Conservation (phyloP, 2,888 invertebrate species). For the Pterostichus madidus region DNA sequence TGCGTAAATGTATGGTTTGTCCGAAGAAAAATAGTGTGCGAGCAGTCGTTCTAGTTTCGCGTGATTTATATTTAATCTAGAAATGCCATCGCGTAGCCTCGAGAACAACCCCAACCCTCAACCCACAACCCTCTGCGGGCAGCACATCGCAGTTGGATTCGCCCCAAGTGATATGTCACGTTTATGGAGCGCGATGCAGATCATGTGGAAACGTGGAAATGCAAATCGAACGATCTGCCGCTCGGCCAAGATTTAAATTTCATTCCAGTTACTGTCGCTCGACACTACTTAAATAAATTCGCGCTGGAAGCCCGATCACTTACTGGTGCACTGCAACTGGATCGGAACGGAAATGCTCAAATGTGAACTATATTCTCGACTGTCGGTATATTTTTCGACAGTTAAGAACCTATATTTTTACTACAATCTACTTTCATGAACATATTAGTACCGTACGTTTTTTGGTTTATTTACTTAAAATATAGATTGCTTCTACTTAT, state of each 20-base stretch:
- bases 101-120: background rate
- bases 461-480: no score
- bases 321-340: background rate
- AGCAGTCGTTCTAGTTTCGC: conserved; percentile 53
- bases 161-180: conserved; percentile 61
- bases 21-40: conserved; percentile 24
- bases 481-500: no score
- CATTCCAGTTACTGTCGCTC: conserved; percentile 21
- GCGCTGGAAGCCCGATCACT: background rate
- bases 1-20: background rate
- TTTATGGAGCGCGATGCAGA: conserved; percentile 46
- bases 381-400: no score
- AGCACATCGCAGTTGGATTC: conserved; percentile 21
- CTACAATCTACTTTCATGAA: no score
- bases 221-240: conserved; percentile 37
- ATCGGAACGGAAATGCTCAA: background rate
- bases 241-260: conserved; percentile 31
- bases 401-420: no score
- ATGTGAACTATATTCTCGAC: background rate
- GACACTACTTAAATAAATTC: conserved; percentile 25
- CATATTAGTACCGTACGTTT: no score
- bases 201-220: conserved; percentile 50
- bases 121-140: background rate
- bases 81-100: conserved; percentile 52
- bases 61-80: conserved; percentile 64